phyloP scores from a whole-genome alignment of 2,113 vertebrate genomes.

The Aptenodytes patagonicus region DNA sequence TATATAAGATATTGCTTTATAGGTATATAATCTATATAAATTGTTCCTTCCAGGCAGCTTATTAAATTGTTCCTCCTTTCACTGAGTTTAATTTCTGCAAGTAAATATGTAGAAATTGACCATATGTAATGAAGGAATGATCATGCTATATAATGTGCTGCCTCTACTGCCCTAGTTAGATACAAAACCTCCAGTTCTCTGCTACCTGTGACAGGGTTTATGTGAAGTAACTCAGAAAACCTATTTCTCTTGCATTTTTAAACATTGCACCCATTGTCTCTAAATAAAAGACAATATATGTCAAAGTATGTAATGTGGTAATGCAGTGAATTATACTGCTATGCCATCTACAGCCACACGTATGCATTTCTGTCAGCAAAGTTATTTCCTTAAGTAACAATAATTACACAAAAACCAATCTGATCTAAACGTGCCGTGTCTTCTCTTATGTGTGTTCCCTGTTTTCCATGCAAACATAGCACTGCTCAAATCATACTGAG shows the following conservation, averaged over 20 bases:
- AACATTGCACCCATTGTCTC: neutral
- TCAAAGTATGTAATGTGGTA: neutral
- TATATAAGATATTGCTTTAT: neutral
- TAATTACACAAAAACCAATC: neutral
- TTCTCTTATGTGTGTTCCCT: neutral
- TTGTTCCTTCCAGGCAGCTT: neutral
- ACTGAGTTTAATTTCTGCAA: neutral
- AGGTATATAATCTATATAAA: neutral
- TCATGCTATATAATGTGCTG: neutral
- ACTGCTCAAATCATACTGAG: neutral
- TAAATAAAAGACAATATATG: neutral
- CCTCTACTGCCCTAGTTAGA: neutral
- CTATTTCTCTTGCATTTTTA: neutral
- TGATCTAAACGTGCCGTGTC: neutral
- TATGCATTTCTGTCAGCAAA: constrained; percentile 45
- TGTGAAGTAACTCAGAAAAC: neutral
- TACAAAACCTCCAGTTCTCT: neutral
- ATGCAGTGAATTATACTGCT: constrained; percentile 48
- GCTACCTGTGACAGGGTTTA: neutral
- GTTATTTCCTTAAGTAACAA: neutral
- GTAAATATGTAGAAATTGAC: neutral
- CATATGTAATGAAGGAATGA: neutral
- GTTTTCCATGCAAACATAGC: neutral
- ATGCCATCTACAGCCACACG: constrained; percentile 64
- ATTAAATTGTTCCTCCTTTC: neutral